phyloP scores from a whole-genome alignment of 2,113 vertebrate species.

The Pelvicachromis taeniatus region DNA sequence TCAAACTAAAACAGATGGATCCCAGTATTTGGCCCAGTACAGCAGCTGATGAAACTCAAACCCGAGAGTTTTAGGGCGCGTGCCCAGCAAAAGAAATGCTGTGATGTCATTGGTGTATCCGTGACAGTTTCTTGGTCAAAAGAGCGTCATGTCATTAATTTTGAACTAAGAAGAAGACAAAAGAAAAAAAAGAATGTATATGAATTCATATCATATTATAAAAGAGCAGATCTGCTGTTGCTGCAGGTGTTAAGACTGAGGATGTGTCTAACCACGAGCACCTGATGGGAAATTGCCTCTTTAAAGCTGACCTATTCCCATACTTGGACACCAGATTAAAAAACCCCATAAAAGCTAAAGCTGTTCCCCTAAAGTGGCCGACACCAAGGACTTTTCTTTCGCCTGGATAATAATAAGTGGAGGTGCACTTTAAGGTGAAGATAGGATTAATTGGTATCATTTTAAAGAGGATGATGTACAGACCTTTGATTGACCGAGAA shows the following conservation, averaged over 20 bases:
- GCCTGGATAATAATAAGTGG: neutral
- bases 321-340: neutral
- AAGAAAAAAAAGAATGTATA: too few species aligned
- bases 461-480: neutral
- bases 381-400: neutral
- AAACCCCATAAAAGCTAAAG: neutral
- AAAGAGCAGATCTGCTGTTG: neutral
- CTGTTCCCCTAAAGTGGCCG: neutral
- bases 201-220: neutral
- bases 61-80: neutral
- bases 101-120: too few species aligned
- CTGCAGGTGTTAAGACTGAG: neutral
- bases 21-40: neutral
- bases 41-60: neutral
- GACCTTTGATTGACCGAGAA: slow-evolving; percentile 18
- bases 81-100: too few species aligned
- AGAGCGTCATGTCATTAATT: too few species aligned
- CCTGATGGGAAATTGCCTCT: neutral
- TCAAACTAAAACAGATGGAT: neutral
- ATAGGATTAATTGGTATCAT: slow-evolving; percentile 38
- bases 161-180: too few species aligned
- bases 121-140: too few species aligned
- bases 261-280: neutral
- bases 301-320: neutral
- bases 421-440: neutral